These are phyloP conservation scores for Mobula hypostoma DNA, from an alignment of 2,113 vertebrate species.

Conservation along the genomic window DNA sequence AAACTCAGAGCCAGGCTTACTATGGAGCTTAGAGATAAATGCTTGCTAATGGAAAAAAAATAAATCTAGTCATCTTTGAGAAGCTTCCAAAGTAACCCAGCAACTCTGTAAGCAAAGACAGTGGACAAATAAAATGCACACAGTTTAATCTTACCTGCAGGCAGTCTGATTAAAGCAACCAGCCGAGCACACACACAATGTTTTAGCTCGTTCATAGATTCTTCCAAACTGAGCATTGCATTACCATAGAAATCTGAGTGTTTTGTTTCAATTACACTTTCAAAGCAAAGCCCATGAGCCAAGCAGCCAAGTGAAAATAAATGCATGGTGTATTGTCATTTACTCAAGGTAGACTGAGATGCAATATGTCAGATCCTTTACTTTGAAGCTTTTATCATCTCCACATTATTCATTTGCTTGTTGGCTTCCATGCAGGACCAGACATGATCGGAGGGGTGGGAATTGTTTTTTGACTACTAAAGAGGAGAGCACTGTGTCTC, in stretches of 20 bases:
- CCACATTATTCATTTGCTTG: background rate
- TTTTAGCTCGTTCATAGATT: background rate
- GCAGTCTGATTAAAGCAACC: background rate
- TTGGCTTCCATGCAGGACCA: too few relatives aligned
- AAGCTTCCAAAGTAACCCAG: too few relatives aligned
- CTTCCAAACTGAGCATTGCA: too few relatives aligned
- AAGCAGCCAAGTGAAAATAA: background rate
- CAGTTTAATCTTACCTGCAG: background rate
- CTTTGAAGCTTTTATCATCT: background rate
- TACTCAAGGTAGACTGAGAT: background rate
- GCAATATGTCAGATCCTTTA: background rate
- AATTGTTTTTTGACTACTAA: too few relatives aligned
- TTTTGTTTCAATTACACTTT: background rate
- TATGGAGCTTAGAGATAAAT: too few relatives aligned
- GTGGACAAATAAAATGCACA: background rate
- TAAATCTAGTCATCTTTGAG: too few relatives aligned
- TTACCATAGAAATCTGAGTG: background rate
- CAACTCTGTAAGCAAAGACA: background rate
- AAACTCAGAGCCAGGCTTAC: too few relatives aligned
- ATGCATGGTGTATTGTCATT: background rate
- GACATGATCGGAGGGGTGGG: too few relatives aligned
- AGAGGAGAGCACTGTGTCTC: too few relatives aligned
- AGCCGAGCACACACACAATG: background rate
- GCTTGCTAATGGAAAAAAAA: too few relatives aligned
- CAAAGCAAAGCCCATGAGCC: background rate